Base-by-base conservation (phyloP, 2,113 vertebrate genomes). In the Alethe diademata region DNA sequence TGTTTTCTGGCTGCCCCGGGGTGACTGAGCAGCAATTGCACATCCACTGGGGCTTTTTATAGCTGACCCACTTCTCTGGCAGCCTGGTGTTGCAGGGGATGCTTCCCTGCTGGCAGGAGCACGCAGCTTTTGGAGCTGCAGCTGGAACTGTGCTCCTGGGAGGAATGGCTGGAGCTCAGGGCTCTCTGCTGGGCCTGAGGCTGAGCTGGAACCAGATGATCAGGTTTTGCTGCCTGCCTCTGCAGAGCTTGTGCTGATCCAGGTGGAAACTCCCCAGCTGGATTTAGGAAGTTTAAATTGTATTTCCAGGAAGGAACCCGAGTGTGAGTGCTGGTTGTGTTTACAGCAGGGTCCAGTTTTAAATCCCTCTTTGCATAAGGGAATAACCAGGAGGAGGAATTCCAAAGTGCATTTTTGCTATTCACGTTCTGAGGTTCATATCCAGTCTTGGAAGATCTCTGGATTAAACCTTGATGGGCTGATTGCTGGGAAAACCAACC, bases 361-460 rank as follows among this genome's bases (percentile, higher is more conserved):
- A 36, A 31, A 60, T 71, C 20, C 26, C 1, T 16, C 42, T 53
- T 48, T n/a, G 8, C 15, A 1, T 1, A 1, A 48, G 56, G 33
- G 29, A 54, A 16, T 23, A 47, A 45, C 56, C 35, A 29, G 3
- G 0, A 60, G 43, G 33, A 47, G 20, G 26, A 79, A 29, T 38
- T 36, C 33, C 45, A 11, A 23, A 12, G 24, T 11, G 43, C 9
- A 0, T 9, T 61, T 82, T 29, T 26, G 43, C 43, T 45, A 0
- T 19, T 14, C 4, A 1, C 25, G 53, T 29, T 0, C 29, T 28
- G 6, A 26, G 43, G 8, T 45, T 25, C 9, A 0, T 9, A 14
- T 7, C 58, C 11, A 15, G 13, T 5, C 35, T 6, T 38, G 69
- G 33, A 31, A n/a, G 50, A 15, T 26, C 29, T 69, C 14, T 47